A percentile compares a stretch with the other conserved stretches of the same genome.
Evolutionary conservation across 1,140 invertebrate genomes (phyloP).

Genomic region (Anastrepha obliqua): DNA sequence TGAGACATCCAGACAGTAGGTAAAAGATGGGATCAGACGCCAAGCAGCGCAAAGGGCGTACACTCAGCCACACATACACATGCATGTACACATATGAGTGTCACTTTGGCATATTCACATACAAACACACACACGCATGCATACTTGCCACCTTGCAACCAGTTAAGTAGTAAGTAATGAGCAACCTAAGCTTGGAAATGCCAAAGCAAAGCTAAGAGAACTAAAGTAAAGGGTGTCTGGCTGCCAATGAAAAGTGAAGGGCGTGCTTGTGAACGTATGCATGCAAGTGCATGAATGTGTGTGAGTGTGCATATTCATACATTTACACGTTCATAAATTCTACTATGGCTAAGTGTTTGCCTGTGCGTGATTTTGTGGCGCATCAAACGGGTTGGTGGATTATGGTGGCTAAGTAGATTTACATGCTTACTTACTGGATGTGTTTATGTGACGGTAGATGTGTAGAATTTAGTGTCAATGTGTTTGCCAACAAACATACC

Average conservation of each 20-base stretch:
- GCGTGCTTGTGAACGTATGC: not conserved
- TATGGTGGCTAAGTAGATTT: constrained; percentile 7
- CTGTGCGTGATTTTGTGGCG: not conserved
- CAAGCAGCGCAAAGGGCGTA: not conserved
- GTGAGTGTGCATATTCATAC: not conserved
- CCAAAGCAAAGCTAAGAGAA: not conserved
- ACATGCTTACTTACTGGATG: not conserved
- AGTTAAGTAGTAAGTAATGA: constrained; percentile 35
- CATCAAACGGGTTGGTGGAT: not conserved
- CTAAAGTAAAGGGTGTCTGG: not conserved
- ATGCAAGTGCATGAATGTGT: not conserved
- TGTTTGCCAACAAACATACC: too few relatives aligned
- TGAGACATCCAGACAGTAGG: not conserved
- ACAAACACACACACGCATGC: not conserved
- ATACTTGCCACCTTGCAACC: constrained; percentile 51
- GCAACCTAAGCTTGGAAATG: constrained; percentile 5
- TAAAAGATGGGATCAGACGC: not conserved
- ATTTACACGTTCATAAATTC: too few relatives aligned
- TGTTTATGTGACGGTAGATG: not conserved
- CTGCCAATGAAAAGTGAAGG: not conserved
- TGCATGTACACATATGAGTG: not conserved
- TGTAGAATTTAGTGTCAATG: too few relatives aligned
- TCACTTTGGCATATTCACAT: too few relatives aligned
- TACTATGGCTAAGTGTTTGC: not conserved
- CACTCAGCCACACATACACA: not conserved